Evolutionary conservation across 2,113 vertebrate species (phyloP), one percentile per base, ranked within the genome.

Genomic region (Hystrix cristata): DNA sequence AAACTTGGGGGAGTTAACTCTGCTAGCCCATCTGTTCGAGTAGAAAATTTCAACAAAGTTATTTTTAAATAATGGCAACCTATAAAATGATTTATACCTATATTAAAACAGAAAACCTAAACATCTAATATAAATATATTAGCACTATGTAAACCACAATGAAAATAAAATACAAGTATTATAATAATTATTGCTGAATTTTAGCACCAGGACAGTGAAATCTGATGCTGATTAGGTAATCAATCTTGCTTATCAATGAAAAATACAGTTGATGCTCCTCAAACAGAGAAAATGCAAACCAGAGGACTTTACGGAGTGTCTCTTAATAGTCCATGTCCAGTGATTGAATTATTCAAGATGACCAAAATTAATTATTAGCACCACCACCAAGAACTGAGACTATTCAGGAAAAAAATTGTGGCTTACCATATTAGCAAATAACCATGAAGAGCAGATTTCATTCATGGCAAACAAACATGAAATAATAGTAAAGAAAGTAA

Each of bases 91-190:
- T n/a, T 31, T 95, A 51, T 46, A 67, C 10, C 16, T 57, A 51
- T 57, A 67, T 87, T 65, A 96, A 90, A 95, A 82, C 11, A 95
- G n/a, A 92, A 82, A 87, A 65, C 21, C 0, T 86, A 60, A 87
- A 6, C 7, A 60, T 53, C 13, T 38, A 59, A 43, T 46, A 71
- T 51, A 19, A 18, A 57, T 64, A 48, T 78, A 51, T 11, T 81
- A n/a, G 2, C 27, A 86, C 69, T 15, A 25, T 60, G 19, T 81
- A 89, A 86, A 64, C 60, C 16, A 79, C 25, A 88, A 74, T 60
- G 1, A 21, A 82, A 87, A 81, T 5, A 74, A 95, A 27, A 81
- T 51, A 51, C 5, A 86, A 46, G 46, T 46, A 59, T 7, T 51
- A 25, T 78, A 65, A 82, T 87, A 55, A 71, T 51, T 2, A 62